Evolutionary conservation across 2,113 vertebrate genomes (phyloP).

Genomic region (Rhabdomys dilectus): DNA sequence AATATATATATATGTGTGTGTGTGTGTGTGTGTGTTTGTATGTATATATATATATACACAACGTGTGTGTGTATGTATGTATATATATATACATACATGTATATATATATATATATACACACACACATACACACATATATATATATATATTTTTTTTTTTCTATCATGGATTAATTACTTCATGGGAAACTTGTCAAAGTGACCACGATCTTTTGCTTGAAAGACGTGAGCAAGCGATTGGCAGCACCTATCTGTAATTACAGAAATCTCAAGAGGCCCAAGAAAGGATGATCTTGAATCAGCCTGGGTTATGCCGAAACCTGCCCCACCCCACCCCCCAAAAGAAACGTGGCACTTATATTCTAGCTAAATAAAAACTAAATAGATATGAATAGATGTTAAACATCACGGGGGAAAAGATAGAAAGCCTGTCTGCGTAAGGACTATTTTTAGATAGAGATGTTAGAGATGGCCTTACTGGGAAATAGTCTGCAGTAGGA

Average conservation of each 20-base stretch:
- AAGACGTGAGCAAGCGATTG: not conserved
- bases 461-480: not conserved
- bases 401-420: not conserved
- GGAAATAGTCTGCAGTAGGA: not conserved
- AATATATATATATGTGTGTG: accelerated
- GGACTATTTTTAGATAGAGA: not conserved
- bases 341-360: not conserved
- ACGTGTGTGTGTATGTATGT: too few relatives aligned
- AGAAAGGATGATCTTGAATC: not conserved
- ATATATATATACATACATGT: too few relatives aligned
- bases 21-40: too few relatives aligned
- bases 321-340: not conserved
- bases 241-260: not conserved
- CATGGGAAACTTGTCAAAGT: not conserved
- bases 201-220: not conserved
- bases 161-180: not conserved
- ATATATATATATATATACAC: too few relatives aligned
- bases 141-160: too few relatives aligned
- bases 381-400: not conserved
- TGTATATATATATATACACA: too few relatives aligned
- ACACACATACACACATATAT: too few relatives aligned
- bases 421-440: not conserved
- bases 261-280: not conserved
- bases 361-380: not conserved
- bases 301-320: not conserved